Percentiles rank a stretch among this genome's conserved stretches.
Conservation (phyloP, 2,113 vertebrate species). For the Cebidichthys violaceus region DNA sequence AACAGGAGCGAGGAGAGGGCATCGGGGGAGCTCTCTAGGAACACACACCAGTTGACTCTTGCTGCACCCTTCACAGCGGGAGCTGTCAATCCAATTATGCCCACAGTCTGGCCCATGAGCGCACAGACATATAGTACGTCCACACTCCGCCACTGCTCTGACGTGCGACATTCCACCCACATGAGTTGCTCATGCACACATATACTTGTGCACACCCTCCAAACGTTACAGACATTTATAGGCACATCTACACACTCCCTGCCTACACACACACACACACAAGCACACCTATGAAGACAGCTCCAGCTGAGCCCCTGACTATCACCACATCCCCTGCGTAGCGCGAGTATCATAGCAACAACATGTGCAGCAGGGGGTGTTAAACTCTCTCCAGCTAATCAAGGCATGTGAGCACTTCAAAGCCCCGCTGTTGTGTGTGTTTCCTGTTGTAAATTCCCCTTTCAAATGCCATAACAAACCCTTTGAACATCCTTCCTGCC, state of each 20-base stretch:
- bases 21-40: slow-evolving; percentile 59
- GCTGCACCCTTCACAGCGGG: slow-evolving; percentile 67
- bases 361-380: slow-evolving; percentile 65
- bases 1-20: slow-evolving; percentile 37
- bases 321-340: slow-evolving; percentile 55
- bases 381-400: slow-evolving; percentile 64
- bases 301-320: slow-evolving; percentile 67
- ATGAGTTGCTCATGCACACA: slow-evolving; percentile 1
- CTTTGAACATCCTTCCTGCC: slow-evolving; percentile 65
- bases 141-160: slow-evolving; percentile 1
- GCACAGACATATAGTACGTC: not conserved
- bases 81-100: slow-evolving; percentile 80
- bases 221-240: slow-evolving; percentile 20
- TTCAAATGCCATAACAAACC: slow-evolving; percentile 64
- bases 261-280: not conserved
- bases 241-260: slow-evolving; percentile 3
- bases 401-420: slow-evolving; percentile 74
- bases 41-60: slow-evolving; percentile 76
- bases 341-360: slow-evolving; percentile 70
- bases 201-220: not conserved
- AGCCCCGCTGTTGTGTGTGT: slow-evolving; percentile 51
- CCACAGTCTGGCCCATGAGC: slow-evolving; percentile 35
- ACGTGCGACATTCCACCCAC: slow-evolving; percentile 23
- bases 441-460: slow-evolving; percentile 61
- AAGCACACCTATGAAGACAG: slow-evolving; percentile 41